A percentile compares a stretch with the other conserved stretches of the same genome.
Conservation (phyloP, 2,797 vertebrate genomes). For the Melanotaenia nigrans region DNA sequence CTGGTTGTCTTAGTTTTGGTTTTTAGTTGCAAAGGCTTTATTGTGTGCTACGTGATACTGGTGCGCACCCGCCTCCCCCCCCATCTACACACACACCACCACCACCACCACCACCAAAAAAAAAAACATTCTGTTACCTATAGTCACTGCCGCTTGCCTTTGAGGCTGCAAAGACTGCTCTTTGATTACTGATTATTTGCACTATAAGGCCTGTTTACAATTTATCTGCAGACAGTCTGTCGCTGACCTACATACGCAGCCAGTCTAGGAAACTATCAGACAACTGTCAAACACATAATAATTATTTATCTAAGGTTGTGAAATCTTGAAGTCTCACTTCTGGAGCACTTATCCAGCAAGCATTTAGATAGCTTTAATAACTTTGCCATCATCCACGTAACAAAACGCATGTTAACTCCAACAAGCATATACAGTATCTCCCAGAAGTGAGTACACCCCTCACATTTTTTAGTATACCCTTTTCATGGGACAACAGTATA, state of each 20-base stretch:
- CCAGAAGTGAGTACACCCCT: too few species aligned
- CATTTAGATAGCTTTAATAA: slow-evolving; percentile 28
- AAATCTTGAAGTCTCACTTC: slow-evolving; percentile 12
- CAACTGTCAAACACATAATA: slow-evolving; percentile 19
- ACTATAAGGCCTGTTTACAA: slow-evolving; percentile 56
- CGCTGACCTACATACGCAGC: slow-evolving; percentile 58
- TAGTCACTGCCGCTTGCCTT: slow-evolving; percentile 15
- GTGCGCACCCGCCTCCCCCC: background rate
- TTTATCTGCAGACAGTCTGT: slow-evolving; percentile 47
- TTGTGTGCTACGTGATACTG: slow-evolving; percentile 74
- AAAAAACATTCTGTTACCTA: slow-evolving; percentile 24
- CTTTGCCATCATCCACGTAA: background rate
- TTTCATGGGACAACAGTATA: too few species aligned
- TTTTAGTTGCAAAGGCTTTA: slow-evolving; percentile 70
- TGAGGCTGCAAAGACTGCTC: slow-evolving; percentile 30
- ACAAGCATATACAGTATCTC: background rate
- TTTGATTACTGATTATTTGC: slow-evolving; percentile 66
- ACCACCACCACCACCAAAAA: background rate
- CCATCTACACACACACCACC: too few species aligned
- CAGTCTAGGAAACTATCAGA: slow-evolving; percentile 32
- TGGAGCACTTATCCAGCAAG: background rate
- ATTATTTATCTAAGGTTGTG: slow-evolving; percentile 25
- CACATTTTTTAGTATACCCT: too few species aligned
- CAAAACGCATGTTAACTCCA: background rate
- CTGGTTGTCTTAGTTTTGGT: slow-evolving; percentile 59